Evolutionary conservation across 2,113 vertebrate species (phyloP), one percentile per base, ranked within the genome.

Genomic region (Planiliza haematocheilus): DNA sequence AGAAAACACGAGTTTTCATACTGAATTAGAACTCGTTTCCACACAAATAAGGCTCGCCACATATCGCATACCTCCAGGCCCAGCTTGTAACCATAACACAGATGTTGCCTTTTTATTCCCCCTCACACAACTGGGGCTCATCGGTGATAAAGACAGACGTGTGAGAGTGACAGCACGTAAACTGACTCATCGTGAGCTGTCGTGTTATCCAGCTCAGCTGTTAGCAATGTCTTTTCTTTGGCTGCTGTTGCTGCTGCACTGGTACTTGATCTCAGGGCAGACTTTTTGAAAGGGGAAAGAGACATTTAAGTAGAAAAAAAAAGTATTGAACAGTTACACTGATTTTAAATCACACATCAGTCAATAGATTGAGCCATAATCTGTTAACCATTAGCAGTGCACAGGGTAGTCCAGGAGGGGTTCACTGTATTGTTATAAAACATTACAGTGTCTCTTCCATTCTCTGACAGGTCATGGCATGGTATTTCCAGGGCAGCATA

Each of bases 201-300:
- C 38, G 4, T 4, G 17, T 84, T 70, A 77, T 79, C 53, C 30
- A 38, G 36, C 65, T 70, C 84, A 74, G 82, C 79, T 86, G 88
- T 74, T 69, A 52, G 30, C 6, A 52, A 53, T 42, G 52, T n/a
- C 58, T 74, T 38, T 12, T 39, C 65, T 62, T 51, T 53, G 30
- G 13, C 41, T 45, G 18, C 45, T 21, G 18, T 21, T 49, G 53
- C 61, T 58, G 69, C 38, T 74, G n/a, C 39, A 11, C 21, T 50
- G 12, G 7, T 42, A 16, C 57, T 39, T 66, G 7, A 12, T 55
- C 45, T 49, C 37, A 30, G 5, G n/a, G 17, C 18, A 10, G 10
- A 12, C 42, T 36, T 12, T 45, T 39, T 64, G 7, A 38, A 12
- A 42, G 12, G 6, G 20, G 20, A 21, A 20, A 12, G 16, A 45